Conservation (phyloP, 2,888 invertebrate genomes). For the Euplexia lucipara region DNA sequence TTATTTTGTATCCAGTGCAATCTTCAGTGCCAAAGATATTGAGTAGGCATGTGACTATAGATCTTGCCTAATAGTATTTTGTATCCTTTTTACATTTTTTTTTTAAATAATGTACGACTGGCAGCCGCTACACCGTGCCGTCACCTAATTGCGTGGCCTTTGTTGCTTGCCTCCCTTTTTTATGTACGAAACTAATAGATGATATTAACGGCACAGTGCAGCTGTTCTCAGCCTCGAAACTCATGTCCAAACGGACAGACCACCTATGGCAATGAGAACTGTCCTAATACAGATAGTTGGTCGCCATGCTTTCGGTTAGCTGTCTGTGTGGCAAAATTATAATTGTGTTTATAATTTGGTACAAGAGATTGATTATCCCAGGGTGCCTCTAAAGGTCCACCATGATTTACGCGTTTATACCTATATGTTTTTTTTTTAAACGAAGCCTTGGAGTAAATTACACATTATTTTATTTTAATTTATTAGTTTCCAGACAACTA, state of each 20-base stretch:
- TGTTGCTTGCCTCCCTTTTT: neutral
- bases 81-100: constrained; percentile 23
- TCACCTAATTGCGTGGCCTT: neutral
- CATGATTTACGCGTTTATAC: neutral
- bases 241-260: neutral
- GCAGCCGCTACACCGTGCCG: neutral
- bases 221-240: neutral
- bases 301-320: neutral
- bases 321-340: constrained; percentile 8
- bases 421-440: neutral
- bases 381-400: constrained; percentile 25
- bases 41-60: constrained; percentile 39
- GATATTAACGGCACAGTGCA: constrained; percentile 19
- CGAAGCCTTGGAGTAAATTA: neutral
- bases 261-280: neutral
- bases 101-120: constrained; percentile 1
- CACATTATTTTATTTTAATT: too few species aligned
- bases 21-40: constrained; percentile 60
- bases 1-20: constrained; percentile 59
- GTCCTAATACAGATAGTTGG: neutral
- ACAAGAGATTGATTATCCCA: neutral
- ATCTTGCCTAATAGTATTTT: constrained; percentile 54
- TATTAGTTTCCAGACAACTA: too few species aligned
- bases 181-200: neutral
- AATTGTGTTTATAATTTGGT: neutral